phyloP scores from a whole-genome alignment of 1,140 invertebrate genomes.

The Lepidurus apus region DNA sequence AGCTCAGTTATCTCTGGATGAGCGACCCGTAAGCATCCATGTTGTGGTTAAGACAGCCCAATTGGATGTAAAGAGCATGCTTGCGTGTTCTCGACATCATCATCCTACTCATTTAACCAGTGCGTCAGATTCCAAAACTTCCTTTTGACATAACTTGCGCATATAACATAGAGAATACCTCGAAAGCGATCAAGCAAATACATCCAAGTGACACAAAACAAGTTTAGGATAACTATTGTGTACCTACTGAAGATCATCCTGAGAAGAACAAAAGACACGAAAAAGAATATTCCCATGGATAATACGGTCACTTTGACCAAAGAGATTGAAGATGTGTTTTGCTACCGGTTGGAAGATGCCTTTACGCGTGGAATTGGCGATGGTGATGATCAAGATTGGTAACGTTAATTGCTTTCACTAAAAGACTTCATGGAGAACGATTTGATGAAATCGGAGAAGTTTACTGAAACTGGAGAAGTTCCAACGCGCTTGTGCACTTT shows the following conservation, averaged over 20 bases:
- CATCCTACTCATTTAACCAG: conserved; percentile 10
- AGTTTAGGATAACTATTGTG: not conserved
- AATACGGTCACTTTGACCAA: conserved; percentile 11
- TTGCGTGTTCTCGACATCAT: not conserved
- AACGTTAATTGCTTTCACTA: not conserved
- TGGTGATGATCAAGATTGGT: conserved; percentile 30
- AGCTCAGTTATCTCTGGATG: conserved; percentile 33
- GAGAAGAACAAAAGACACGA: too few species aligned
- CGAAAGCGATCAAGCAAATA: too few species aligned
- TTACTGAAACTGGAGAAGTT: not conserved
- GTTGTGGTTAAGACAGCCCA: conserved; percentile 28
- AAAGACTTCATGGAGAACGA: not conserved
- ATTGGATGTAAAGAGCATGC: not conserved
- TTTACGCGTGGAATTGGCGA: conserved; percentile 35
- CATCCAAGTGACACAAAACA: not conserved
- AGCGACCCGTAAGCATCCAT: not conserved
- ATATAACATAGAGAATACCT: too few species aligned
- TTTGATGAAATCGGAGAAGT: not conserved
- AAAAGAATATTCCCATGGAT: not conserved
- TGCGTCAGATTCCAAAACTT: not conserved
- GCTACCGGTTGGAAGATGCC: conserved; percentile 35
- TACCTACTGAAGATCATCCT: too few species aligned
- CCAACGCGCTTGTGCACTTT: conserved; percentile 11
- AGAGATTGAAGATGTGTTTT: conserved; percentile 34
- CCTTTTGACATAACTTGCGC: conserved; percentile 6